Conservation (phyloP, 2,888 invertebrate species). For the Clitarchus hookeri region DNA sequence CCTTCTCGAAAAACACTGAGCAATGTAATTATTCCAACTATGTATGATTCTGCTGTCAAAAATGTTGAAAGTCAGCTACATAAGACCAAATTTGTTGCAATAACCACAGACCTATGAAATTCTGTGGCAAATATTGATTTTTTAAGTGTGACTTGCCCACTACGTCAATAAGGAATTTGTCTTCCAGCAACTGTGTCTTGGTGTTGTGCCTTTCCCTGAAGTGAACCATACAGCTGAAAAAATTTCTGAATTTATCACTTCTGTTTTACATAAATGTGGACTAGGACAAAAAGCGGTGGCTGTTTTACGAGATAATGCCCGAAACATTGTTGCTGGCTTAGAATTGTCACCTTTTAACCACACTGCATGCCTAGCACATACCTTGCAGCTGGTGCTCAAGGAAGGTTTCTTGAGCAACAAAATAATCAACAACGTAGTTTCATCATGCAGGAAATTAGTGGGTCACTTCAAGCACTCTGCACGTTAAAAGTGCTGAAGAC, state of each 20-base stretch:
- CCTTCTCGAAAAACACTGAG: neutral
- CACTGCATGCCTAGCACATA: neutral
- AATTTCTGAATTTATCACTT: neutral
- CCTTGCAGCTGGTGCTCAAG: conserved; percentile 1
- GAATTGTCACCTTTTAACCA: neutral
- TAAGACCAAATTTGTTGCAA: neutral
- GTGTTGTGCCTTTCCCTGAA: neutral
- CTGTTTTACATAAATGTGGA: neutral
- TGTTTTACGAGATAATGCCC: neutral
- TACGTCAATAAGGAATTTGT: neutral
- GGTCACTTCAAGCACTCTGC: neutral
- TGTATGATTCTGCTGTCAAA: neutral
- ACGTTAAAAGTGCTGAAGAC: neutral
- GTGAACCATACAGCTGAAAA: neutral
- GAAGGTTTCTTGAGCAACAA: neutral
- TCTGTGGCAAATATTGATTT: neutral
- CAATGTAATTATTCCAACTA: neutral
- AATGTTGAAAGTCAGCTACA: neutral
- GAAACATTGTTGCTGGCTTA: neutral
- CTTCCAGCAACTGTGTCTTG: neutral
- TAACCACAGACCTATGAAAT: neutral
- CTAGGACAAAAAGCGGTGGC: neutral
- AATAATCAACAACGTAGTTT: neutral
- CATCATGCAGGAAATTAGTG: neutral
- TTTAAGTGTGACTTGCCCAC: neutral